Evolutionary conservation across 2,888 invertebrate genomes (phyloP).

Genomic region (Drosophila austrosaltans): DNA sequence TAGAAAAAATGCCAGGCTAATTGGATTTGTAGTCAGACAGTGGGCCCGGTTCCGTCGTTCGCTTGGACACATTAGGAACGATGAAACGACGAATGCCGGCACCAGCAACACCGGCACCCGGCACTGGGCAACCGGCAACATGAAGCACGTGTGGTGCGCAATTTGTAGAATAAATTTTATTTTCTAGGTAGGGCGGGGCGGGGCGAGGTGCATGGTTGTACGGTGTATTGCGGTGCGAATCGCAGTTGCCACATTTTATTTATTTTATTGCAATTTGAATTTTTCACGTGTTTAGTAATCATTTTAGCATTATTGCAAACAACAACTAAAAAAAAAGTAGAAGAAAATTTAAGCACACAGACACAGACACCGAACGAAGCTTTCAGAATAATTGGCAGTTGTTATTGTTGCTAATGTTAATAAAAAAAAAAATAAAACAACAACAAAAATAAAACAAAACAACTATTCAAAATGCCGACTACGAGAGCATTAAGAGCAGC

Average conservation of each 20-base stretch:
- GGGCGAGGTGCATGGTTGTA: no score
- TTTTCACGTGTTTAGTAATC: constrained; percentile 17
- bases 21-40: constrained; percentile 60
- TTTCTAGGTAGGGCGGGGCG: constrained; percentile 13
- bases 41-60: constrained; percentile 12
- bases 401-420: constrained; percentile 1
- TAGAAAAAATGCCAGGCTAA: constrained; percentile 66
- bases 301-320: constrained; percentile 21
- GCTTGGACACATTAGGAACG: no score
- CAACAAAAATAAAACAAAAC: constrained; percentile 13
- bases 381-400: constrained; percentile 8
- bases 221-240: background rate
- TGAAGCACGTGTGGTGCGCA: constrained; percentile 30
- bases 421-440: constrained; percentile 8
- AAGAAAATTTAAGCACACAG: background rate
- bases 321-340: constrained; percentile 20
- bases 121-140: constrained; percentile 16
- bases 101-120: no score
- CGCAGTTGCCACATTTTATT: constrained; percentile 7
- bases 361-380: background rate
- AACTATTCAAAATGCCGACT: constrained; percentile 46
- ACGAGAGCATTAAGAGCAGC: constrained; percentile 2
- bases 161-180: constrained; percentile 10
- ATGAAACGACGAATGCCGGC: no score
- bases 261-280: constrained; percentile 32